These are phyloP conservation scores for Bellardia pandia DNA, from an alignment of 2,888 invertebrate species.

Conservation along the genomic window DNA sequence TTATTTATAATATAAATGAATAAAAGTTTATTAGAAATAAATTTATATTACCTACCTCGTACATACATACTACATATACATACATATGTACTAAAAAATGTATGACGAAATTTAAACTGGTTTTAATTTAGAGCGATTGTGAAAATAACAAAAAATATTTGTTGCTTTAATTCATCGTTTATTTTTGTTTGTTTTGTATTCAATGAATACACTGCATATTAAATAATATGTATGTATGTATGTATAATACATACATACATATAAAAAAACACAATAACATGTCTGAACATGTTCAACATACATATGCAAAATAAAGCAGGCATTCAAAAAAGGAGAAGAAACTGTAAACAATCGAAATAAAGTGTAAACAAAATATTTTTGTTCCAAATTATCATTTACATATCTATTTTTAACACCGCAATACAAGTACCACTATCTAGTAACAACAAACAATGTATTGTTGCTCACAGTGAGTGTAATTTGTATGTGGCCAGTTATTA, in stretches of 20 bases:
- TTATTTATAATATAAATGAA: background rate
- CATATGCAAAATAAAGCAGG: conserved; percentile 57
- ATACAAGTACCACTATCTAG: background rate
- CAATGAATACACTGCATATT: conserved; percentile 5
- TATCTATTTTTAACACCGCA: conserved; percentile 5
- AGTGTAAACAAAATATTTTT: background rate
- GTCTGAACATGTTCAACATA: conserved; percentile 55
- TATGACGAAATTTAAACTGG: conserved; percentile 38
- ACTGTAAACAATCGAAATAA: conserved; percentile 14
- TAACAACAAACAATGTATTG: background rate
- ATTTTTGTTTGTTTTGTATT: conserved; percentile 21
- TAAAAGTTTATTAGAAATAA: background rate
- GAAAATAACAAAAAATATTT: conserved; percentile 18
- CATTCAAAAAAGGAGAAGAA: background rate
- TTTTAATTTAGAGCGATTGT: conserved; percentile 41
- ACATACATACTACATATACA: too few species aligned
- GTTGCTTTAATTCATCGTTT: conserved; percentile 10
- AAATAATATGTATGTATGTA: conserved; percentile 6
- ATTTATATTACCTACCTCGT: background rate
- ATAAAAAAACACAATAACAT: conserved; percentile 25
- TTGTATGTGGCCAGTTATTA: background rate
- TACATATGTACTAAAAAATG: background rate
- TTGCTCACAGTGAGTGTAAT: background rate
- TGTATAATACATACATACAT: background rate
- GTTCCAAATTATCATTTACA: background rate